Evolutionary conservation across 2,113 vertebrate species (phyloP), one percentile per base, ranked within the genome.

Genomic region (Crotalus helleri): DNA sequence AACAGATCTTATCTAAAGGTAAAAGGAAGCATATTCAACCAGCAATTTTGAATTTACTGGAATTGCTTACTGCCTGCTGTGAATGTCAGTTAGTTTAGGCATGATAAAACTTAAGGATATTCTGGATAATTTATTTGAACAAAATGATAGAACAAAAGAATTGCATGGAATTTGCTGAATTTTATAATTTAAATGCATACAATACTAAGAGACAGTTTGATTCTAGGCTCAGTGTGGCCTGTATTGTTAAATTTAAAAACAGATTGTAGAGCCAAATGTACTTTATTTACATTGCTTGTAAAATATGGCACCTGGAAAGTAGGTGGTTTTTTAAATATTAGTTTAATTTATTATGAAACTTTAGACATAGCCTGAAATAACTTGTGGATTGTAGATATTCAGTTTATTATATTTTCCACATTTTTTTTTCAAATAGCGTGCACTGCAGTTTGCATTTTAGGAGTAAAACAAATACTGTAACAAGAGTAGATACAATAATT

Each of bases 341-440:
- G 95, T 96, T 92, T 94, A 74, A 90, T 55, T 95, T 91, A 74
- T 97, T 95, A 94, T 92, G 33, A 74, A 92, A 96, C 96, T 91
- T 94, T 95, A 96, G 64, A 85, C 23, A 58, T 88, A 88, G 95
- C 93, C 92, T 97, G 95, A 97, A 96, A 96, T 96, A 96, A 96
- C 89, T 93, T 96, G 90, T 59, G 33, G 89, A 46, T 88, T 93
- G 93, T 95, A 94, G 69, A 61, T 95, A 12, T 61, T 26, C 24
- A 61, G 23, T 61, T 61, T 61, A 61, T 85, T 94, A 26, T 92
- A 64, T 87, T 95, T 85, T 93, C 59, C 92, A 92, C 93, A 93
- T 88, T 49, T 61, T 97, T 96, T 96, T 96, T 95, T 95, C 54
- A 94, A 91, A 49, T 74, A 89, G 46, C 58, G 51, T 69, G 87